Percentiles rank a stretch among this genome's conserved stretches.
phyloP scores from a whole-genome alignment of 2,888 invertebrate species.

The Troglohyphantes excavatus region DNA sequence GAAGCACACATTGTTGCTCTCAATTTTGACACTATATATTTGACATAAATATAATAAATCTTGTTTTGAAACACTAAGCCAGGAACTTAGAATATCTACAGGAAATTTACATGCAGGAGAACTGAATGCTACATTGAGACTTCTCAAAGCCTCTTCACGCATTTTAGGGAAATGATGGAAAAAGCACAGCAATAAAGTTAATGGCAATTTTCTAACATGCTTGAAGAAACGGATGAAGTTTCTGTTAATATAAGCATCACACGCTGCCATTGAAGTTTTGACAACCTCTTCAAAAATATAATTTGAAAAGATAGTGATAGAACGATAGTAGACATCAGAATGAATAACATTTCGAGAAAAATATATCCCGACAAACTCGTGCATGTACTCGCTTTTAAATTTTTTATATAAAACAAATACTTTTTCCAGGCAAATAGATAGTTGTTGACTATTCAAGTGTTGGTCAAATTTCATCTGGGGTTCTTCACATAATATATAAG shows the following conservation, averaged over 20 bases:
- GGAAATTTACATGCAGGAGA: constrained; percentile 58
- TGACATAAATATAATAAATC: constrained; percentile 37
- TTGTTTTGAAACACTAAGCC: constrained; percentile 42
- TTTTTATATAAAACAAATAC: constrained; percentile 85
- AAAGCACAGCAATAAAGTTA: constrained; percentile 40
- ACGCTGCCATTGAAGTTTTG: constrained; percentile 26
- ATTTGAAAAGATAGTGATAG: neutral
- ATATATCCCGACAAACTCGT: constrained; percentile 61
- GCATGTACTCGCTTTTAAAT: constrained; percentile 34
- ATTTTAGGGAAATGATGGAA: constrained; percentile 50
- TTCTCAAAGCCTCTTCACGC: constrained; percentile 32
- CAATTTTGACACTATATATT: constrained; percentile 35
- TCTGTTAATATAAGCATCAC: constrained; percentile 29
- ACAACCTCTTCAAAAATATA: constrained; percentile 21
- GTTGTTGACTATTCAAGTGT: constrained; percentile 87
- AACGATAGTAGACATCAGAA: constrained; percentile 51
- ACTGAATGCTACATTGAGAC: constrained; percentile 47
- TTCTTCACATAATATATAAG: constrained; percentile 87
- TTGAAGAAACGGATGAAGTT: constrained; percentile 62
- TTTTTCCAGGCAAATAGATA: constrained; percentile 88
- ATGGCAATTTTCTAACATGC: constrained; percentile 54
- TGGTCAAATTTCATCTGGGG: constrained; percentile 86
- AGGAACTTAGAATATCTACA: constrained; percentile 25
- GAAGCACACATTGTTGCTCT: constrained; percentile 36
- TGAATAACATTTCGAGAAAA: constrained; percentile 48